phyloP scores from a whole-genome alignment of 2,888 invertebrate species.

The Acleris holmiana region DNA sequence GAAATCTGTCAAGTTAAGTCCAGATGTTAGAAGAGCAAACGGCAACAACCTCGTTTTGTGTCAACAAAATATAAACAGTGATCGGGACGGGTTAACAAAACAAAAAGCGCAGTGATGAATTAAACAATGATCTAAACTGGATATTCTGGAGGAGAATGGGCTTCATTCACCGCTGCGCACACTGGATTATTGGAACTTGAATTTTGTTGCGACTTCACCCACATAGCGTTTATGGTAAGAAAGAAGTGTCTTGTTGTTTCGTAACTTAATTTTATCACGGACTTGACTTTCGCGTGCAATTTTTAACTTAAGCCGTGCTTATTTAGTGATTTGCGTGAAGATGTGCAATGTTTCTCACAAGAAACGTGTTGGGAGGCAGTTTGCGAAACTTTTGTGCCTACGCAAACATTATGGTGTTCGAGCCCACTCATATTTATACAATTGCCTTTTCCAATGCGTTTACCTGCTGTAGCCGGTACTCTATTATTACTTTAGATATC shows the following conservation, averaged over 20 bases:
- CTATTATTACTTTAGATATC: not conserved
- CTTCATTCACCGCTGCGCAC: slow-evolving; percentile 54
- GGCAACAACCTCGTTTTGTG: slow-evolving; percentile 76
- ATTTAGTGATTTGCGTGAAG: slow-evolving; percentile 27
- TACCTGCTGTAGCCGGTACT: slow-evolving; percentile 5
- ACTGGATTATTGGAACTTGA: slow-evolving; percentile 58
- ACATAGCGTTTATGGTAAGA: slow-evolving; percentile 81
- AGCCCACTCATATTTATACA: slow-evolving; percentile 43
- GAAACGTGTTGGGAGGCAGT: slow-evolving; percentile 31
- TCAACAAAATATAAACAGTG: slow-evolving; percentile 81
- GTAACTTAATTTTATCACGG: slow-evolving; percentile 65
- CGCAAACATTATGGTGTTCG: slow-evolving; percentile 32
- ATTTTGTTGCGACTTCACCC: slow-evolving; percentile 73
- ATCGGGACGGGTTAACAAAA: slow-evolving; percentile 66
- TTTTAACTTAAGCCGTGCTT: slow-evolving; percentile 27
- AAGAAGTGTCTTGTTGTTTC: slow-evolving; percentile 77
- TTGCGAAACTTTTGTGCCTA: slow-evolving; percentile 41
- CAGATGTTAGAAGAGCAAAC: slow-evolving; percentile 70
- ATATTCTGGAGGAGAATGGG: slow-evolving; percentile 73
- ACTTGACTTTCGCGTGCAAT: slow-evolving; percentile 39
- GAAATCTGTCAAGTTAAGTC: slow-evolving; percentile 67
- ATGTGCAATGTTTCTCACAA: slow-evolving; percentile 22
- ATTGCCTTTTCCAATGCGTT: slow-evolving; percentile 28
- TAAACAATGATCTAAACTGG: slow-evolving; percentile 76
- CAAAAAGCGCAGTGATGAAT: slow-evolving; percentile 71